phyloP scores from a whole-genome alignment of 2,888 invertebrate genomes.

The Caenorhabditis doughertyi region DNA sequence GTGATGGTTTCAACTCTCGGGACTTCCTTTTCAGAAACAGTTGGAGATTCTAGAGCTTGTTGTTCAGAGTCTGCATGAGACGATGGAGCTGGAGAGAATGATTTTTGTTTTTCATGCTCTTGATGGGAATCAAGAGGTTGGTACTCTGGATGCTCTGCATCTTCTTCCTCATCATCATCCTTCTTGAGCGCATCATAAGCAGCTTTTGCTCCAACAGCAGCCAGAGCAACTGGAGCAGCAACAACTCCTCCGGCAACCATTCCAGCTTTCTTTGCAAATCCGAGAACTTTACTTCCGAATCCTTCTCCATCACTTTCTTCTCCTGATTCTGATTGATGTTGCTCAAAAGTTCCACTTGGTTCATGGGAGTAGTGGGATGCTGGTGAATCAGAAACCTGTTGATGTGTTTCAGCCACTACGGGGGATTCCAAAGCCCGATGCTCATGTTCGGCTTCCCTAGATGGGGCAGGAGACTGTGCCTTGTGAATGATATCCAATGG shows the following conservation, averaged over 20 bases:
- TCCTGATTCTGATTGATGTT: conserved; percentile 30
- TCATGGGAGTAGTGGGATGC: background rate
- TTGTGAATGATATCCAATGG: background rate
- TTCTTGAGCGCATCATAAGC: conserved; percentile 70
- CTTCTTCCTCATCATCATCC: conserved; percentile 31
- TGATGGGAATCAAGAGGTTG: too few relatives aligned
- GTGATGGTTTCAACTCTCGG: conserved; percentile 42
- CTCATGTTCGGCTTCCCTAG: too few relatives aligned
- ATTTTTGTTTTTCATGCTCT: background rate
- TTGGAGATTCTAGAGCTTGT: conserved; percentile 9
- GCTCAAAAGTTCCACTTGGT: background rate
- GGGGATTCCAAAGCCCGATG: too few relatives aligned
- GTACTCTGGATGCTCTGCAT: too few relatives aligned
- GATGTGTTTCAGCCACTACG: background rate
- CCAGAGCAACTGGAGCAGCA: conserved; percentile 72
- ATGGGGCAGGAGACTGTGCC: too few relatives aligned
- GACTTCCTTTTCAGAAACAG: conserved; percentile 25
- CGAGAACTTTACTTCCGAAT: conserved; percentile 61
- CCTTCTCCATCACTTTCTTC: conserved; percentile 55
- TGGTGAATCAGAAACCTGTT: background rate
- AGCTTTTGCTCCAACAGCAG: conserved; percentile 72
- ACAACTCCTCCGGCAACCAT: conserved; percentile 75
- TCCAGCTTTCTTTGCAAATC: conserved; percentile 72
- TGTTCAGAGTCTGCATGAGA: conserved; percentile 25
- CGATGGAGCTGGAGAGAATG: conserved; percentile 29